Evolutionary conservation across 2,888 invertebrate species (phyloP).

Genomic region (Chironomus tentans): DNA sequence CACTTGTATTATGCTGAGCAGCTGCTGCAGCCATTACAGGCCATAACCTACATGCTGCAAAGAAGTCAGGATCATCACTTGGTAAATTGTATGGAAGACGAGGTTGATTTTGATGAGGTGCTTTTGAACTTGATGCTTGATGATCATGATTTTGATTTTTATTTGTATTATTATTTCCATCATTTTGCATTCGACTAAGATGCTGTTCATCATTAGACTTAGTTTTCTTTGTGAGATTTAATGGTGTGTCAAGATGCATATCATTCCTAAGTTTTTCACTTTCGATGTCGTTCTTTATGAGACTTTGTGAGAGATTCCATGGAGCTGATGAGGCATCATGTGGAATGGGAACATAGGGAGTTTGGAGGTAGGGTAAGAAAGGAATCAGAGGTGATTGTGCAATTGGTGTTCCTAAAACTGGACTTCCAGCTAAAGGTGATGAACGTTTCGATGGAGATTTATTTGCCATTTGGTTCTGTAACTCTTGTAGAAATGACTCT

Average conservation of each 20-base stretch:
- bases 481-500: slow-evolving; percentile 13
- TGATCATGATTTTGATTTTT: neutral
- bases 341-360: slow-evolving; percentile 33
- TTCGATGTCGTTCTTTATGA: slow-evolving; percentile 28
- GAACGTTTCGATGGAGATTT: neutral
- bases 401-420: neutral
- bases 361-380: slow-evolving; percentile 21
- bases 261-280: slow-evolving; percentile 36
- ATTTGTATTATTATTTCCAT: slow-evolving; percentile 16
- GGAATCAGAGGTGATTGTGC: neutral
- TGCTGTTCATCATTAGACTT: slow-evolving; percentile 40
- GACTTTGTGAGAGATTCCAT: neutral
- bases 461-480: slow-evolving; percentile 7
- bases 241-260: slow-evolving; percentile 61
- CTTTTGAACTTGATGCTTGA: neutral
- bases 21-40: slow-evolving; percentile 28
- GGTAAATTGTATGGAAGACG: slow-evolving; percentile 21
- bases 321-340: slow-evolving; percentile 37
- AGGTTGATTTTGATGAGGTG: neutral
- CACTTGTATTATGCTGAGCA: neutral
- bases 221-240: slow-evolving; percentile 76
- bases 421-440: neutral
- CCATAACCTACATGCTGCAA: slow-evolving; percentile 48
- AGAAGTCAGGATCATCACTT: slow-evolving; percentile 54
- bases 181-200: slow-evolving; percentile 21